Evolutionary conservation across 2,113 vertebrate species (phyloP).

Genomic region (Lepidothrix coronata): DNA sequence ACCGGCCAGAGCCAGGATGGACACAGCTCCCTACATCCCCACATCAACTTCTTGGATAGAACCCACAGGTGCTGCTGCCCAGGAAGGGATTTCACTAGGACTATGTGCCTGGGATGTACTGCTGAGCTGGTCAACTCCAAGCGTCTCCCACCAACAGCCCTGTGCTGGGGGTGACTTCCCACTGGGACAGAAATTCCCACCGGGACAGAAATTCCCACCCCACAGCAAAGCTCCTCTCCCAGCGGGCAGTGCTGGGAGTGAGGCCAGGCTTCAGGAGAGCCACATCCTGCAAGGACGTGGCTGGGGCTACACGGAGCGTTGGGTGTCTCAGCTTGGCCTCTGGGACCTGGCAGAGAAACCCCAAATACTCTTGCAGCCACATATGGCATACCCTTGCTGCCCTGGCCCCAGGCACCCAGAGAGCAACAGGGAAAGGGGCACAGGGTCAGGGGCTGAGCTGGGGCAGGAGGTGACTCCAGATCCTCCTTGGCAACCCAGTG

Average conservation of each 20-base stretch:
- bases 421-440: neutral
- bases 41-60: neutral
- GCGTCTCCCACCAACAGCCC: neutral
- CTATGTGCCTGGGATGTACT: neutral
- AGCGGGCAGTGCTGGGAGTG: fast-evolving
- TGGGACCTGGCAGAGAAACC: neutral
- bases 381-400: fast-evolving
- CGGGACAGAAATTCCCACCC: neutral
- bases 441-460: too few relatives aligned
- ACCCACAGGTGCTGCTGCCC: neutral
- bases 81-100: slow-evolving; percentile 31
- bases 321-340: neutral
- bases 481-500: neutral
- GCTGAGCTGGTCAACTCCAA: neutral
- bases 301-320: fast-evolving
- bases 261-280: neutral
- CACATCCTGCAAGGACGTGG: fast-evolving
- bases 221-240: neutral
- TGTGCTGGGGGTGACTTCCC: neutral
- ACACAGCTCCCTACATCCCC: neutral
- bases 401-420: neutral
- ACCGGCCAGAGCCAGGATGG: neutral
- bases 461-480: neutral
- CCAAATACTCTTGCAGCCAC: neutral
- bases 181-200: neutral